phyloP scores from a whole-genome alignment of 2,888 invertebrate genomes.

The Spodoptera picta region DNA sequence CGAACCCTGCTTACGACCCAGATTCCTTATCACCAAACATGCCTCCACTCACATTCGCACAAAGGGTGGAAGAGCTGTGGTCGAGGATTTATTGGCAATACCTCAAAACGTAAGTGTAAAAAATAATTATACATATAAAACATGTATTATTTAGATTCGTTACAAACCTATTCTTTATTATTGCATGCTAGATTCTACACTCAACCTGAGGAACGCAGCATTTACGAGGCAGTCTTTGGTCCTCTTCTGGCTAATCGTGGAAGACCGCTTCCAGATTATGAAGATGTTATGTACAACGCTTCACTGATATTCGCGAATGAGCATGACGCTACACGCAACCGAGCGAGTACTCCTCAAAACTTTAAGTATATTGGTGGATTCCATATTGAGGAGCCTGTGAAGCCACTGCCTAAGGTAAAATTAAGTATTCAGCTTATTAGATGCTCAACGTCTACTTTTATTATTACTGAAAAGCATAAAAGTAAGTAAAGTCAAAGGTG shows the following conservation, averaged over 20 bases:
- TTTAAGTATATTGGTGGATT: conserved; percentile 72
- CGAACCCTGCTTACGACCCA: conserved; percentile 66
- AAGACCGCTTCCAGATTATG: conserved; percentile 57
- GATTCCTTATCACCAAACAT: conserved; percentile 53
- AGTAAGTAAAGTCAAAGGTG: no score
- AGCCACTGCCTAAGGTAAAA: conserved; percentile 70
- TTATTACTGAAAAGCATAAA: no score
- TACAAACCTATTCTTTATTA: not conserved
- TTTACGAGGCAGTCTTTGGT: conserved; percentile 58
- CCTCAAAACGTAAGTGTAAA: conserved; percentile 55
- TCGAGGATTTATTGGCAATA: conserved; percentile 48
- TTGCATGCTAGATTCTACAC: conserved; percentile 37
- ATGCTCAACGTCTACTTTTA: no score
- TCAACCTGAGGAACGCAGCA: conserved; percentile 35
- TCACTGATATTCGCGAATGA: conserved; percentile 72
- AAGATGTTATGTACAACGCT: conserved; percentile 65
- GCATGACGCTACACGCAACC: conserved; percentile 62
- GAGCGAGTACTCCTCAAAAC: conserved; percentile 67
- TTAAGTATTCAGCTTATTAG: no score
- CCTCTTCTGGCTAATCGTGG: conserved; percentile 61
- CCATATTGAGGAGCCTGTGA: conserved; percentile 66
- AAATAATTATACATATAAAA: not conserved
- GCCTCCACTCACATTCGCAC: conserved; percentile 58
- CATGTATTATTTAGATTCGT: no score
- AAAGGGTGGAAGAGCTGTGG: conserved; percentile 61